phyloP scores from a whole-genome alignment of 2,888 invertebrate species.

The Spodoptera littoralis region DNA sequence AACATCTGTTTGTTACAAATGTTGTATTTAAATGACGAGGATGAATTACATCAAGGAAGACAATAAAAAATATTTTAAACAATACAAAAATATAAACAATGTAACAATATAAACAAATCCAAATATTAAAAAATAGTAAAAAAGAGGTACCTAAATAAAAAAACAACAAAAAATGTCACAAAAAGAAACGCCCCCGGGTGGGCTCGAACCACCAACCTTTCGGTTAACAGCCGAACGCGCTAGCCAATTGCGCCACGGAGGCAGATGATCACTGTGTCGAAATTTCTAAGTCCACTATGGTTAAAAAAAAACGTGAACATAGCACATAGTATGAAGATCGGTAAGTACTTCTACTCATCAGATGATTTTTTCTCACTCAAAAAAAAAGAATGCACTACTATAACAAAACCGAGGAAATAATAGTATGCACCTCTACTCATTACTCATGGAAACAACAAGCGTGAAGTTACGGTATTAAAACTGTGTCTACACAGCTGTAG shows the following conservation, averaged over 20 bases:
- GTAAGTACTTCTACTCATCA: too few relatives aligned
- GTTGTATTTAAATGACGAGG: too few relatives aligned
- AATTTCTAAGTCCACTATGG: constrained; percentile 59
- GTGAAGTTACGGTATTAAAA: too few relatives aligned
- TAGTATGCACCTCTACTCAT: too few relatives aligned
- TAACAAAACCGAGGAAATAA: too few relatives aligned
- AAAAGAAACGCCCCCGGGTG: constrained; percentile 95
- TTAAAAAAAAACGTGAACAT: constrained; percentile 1
- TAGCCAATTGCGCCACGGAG: constrained; percentile 92
- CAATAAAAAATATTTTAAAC: too few relatives aligned
- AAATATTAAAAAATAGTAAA: neutral
- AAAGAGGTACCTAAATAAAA: constrained; percentile 2
- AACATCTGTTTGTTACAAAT: too few relatives aligned
- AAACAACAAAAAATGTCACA: constrained; percentile 29
- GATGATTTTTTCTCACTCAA: too few relatives aligned
- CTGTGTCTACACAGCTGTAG: too few relatives aligned
- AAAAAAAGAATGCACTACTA: too few relatives aligned
- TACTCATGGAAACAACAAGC: too few relatives aligned
- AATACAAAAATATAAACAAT: neutral
- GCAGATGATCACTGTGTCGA: constrained; percentile 56
- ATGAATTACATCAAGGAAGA: too few relatives aligned
- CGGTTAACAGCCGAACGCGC: constrained; percentile 99
- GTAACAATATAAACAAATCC: neutral
- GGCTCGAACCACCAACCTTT: constrained; percentile 99
- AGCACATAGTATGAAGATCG: neutral